These are phyloP conservation scores for Dasypolia templi DNA, from an alignment of 2,888 invertebrate genomes.

Conservation along the genomic window DNA sequence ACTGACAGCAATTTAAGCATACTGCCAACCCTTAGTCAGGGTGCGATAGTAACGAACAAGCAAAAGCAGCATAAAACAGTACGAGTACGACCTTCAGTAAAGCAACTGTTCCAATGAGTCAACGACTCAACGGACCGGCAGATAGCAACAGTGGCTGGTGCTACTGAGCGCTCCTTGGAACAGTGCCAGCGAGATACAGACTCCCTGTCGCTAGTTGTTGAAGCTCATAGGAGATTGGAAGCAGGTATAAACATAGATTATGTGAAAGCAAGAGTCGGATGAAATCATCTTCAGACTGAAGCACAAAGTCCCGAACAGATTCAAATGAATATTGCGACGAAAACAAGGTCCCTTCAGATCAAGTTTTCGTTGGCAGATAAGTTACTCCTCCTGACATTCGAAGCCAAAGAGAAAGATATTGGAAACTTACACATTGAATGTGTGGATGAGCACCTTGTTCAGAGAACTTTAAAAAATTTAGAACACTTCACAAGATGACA, in stretches of 20 bases:
- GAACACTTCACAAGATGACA: neutral
- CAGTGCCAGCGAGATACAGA: conserved; percentile 58
- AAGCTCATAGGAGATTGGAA: conserved; percentile 37
- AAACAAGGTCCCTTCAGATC: no score
- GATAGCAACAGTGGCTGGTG: conserved; percentile 58
- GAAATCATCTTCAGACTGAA: neutral
- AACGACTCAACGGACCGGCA: conserved; percentile 54
- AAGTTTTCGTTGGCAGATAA: no score
- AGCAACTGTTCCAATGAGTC: conserved; percentile 59
- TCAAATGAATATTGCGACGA: no score
- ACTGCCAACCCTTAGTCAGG: conserved; percentile 29
- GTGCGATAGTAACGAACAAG: conserved; percentile 34
- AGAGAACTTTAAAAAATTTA: no score
- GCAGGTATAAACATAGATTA: conserved; percentile 52
- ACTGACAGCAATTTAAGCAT: neutral
- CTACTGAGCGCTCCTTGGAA: conserved; percentile 51
- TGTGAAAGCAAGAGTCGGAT: conserved; percentile 4
- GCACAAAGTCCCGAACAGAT: neutral
- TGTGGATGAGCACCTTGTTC: no score
- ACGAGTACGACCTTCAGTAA: conserved; percentile 50
- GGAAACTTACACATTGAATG: no score
- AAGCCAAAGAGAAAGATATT: neutral
- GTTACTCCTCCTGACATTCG: no score
- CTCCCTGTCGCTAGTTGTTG: conserved; percentile 53
- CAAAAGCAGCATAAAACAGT: conserved; percentile 8